Evolutionary conservation across 2,797 vertebrate species (phyloP), one percentile per base, ranked within the genome.

Genomic region (Amazonetta brasiliensis): DNA sequence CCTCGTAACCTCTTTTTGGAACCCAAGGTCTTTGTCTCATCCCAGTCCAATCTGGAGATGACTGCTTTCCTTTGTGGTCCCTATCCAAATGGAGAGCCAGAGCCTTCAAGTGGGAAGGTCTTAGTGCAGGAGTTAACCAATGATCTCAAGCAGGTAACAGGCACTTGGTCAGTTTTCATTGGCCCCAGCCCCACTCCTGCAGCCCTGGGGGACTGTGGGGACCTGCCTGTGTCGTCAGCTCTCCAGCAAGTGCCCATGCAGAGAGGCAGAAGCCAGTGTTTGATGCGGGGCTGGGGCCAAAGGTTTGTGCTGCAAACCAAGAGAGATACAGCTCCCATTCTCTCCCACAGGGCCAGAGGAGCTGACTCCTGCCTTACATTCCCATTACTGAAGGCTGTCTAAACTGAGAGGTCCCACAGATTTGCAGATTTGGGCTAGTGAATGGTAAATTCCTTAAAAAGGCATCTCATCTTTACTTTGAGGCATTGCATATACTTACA

Each of bases 171-270:
- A 3, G 37, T 23, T 39, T 75, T 41, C 54, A 67, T 62, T 73
- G 19, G 11, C 35, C 14, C 19, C 6, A 20, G 6, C 12, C 2
- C 23, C 16, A 0, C 76, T 87, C 46, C 19, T 10, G 30, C 30
- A 31, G 54, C 54, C 21, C 43, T 31, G 43, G 20, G n/a, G 28
- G 17, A 4, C 41, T n/a, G 37, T 72, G 67, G 43, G 39, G 75
- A 62, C 55, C 52, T 88, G 76, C 46, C n/a, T 52, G 23, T 3
- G 1, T 43, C 69, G n/a, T 68, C 1, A 0, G 62, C 54, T 11
- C 31, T 30, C 50, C 0, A 0, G 33, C 48, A 59, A 50, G 28
- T 15, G 55, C 9, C 63, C 1, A 0, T 23, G 31, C 21, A 58
- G 59, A 68, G 41, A 33, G 19, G 12, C 77, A 71, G 71, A 52